Evolutionary conservation across 2,888 invertebrate genomes (phyloP), one percentile per base, ranked within the genome.

Genomic region (Timema cristinae): DNA sequence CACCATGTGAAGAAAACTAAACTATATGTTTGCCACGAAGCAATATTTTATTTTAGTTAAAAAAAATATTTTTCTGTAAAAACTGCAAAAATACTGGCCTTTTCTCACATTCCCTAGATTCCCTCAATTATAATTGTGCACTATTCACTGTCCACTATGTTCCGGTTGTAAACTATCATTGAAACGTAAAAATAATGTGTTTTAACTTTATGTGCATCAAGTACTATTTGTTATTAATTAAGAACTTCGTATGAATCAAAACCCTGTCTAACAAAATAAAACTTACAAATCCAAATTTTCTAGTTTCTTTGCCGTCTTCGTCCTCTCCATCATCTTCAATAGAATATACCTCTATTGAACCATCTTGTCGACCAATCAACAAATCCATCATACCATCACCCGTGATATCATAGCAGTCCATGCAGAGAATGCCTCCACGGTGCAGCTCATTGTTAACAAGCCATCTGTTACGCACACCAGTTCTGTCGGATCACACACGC

Each of bases 291-390:
- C 77, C 77, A 73, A 78, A 80, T 71, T 77, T 76, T 70, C 79
- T 76, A 48, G 78, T 74, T n/a, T 69, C 56, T 6, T 56, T 54
- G 8, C 63, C 84, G 67, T 84, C 82, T 71, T 85, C 85, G 74
- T 87, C 86, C n/a, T 82, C 82, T 52, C 85, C 81, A 50, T 78
- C 79, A 72, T 82, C 82, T 72, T 83, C 84, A 75, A 84, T 83
- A 51, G 83, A 81, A 78, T 93, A 90, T 11, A 96, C 86, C 76
- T 97, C 94, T 69, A 98, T 86, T 54, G 89, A 88, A 10, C 98
- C 98, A 83, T 97, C 96, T 76, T 92, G 90, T 61, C 95, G 89
- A 5, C 96, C 97, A 76, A 97, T 89, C 32, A 92, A 83, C 69
- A 96, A 85, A 74, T 95, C 90, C 75, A 87, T 86, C 73, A 91